Evolutionary conservation across 2,113 vertebrate genomes (phyloP), one percentile per base, ranked within the genome.

Genomic region (Nesoenas mayeri): DNA sequence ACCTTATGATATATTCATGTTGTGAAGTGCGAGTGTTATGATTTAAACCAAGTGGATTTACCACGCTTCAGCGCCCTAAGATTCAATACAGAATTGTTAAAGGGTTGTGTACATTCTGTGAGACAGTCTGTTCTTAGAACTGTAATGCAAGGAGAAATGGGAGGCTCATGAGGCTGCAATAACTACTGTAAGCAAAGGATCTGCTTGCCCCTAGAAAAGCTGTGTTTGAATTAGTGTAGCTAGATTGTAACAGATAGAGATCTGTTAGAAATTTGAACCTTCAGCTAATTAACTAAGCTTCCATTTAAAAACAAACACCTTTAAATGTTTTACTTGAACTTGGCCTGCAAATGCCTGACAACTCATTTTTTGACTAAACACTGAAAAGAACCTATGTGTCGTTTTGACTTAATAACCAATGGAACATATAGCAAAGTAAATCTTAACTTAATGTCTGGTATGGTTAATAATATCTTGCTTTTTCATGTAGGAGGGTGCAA

Each of bases 401-500:
- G 0, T 60, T 85, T 70, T 83, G 48, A 44, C 24, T n/a, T 29
- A 21, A 36, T 36, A 36, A 36, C 36, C 36, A 36, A 36, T 36
- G 36, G 36, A 36, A 36, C 36, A 36, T 36, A 36, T 36, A 36
- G 36, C 36, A 36, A 36, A 36, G 36, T 36, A 36, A 36, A 36
- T 36, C 36, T 36, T 38, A 83, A 25, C 60, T 79, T 51, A 61
- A 42, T 20, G 11, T 32, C 32, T 75, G 62, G 16, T 53, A 11
- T 25, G 60, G 65, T 64, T 67, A n/a, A n/a, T 25, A 24, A 83
- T 21, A 21, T 8, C 26, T 78, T 48, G 21, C 3, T 79, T 89
- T 77, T 69, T 14, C 70, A 74, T 73, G 24, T 87, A 99, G 99
- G 99, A 99, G 3, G 99, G 99, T 32, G 60, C 94, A 10, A 96